Base-by-base conservation (phyloP, 1,140 invertebrate species). In the Trichoplusia ni region DNA sequence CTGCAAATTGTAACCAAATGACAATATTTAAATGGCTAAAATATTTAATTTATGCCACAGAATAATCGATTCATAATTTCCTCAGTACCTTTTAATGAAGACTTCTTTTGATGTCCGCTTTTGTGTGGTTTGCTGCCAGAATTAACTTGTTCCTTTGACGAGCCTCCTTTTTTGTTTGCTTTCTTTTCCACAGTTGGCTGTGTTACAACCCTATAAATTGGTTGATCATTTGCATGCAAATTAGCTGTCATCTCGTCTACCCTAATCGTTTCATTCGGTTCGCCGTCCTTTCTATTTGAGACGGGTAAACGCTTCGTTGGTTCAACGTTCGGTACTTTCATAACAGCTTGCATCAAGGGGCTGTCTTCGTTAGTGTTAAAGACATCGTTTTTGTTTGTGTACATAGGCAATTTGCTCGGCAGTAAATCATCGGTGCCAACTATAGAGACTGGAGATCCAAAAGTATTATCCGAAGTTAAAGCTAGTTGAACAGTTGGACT, bases 151-250 rank as follows among this genome's bases (percentile, higher is more conserved):
- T 88, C 82, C 47, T 84, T 86, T 47, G 74, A 70, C 9, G 69
- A 27, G 6, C 74, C 74, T 42, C 64, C 78, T 65, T 90, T 82
- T 46, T 82, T 90, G 40, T 83, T 86, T 29, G 62, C 64, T 71
- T 90, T 89, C 67, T 87, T 87, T 42, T 89, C 86, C 19, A 73
- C 58, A 29, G 86, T 71, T 5, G 88, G 88, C 61, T 89, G 86
- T 14, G 88, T 89, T 4, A 90, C 88, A n/a, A 90, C 85, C 75
- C 86, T 82, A 67, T 90, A 90, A 49, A 89, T 75, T 3, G 86
- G 88, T 56, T 90, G 88, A 64, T 90, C 88, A 33, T 90, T 90
- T 37, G 88, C 88, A 63, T 90, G 88, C 19, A 90, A 76, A 73
- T 83, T 88, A 35, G 86, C 88, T 13, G 81, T 90, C 77, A 90